These are phyloP conservation scores for Drosophila saltans DNA, from an alignment of 1,140 invertebrate genomes.

Conservation along the genomic window DNA sequence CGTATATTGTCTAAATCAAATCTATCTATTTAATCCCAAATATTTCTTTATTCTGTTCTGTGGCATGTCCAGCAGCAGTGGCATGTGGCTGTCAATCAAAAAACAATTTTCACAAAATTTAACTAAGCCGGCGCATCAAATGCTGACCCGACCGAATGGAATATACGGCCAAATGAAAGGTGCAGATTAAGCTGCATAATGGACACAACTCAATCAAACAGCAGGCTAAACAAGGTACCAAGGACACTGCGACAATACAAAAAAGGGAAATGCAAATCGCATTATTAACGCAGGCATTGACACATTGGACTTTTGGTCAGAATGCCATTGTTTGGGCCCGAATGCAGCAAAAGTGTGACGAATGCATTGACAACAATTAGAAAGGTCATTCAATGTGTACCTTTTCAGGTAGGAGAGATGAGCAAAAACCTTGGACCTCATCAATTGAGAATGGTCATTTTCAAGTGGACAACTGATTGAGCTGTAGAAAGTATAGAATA, in stretches of 20 bases:
- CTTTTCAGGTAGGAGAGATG: slow-evolving; percentile 38
- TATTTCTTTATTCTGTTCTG: slow-evolving; percentile 7
- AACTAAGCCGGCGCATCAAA: slow-evolving; percentile 63
- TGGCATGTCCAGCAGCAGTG: slow-evolving; percentile 35
- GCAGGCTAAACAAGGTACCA: slow-evolving; percentile 58
- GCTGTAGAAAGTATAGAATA: slow-evolving; percentile 7
- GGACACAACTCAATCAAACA: slow-evolving; percentile 72
- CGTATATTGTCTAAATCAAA: neutral
- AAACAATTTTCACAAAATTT: slow-evolving; percentile 54
- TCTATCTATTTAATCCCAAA: neutral
- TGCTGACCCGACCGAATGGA: slow-evolving; percentile 38
- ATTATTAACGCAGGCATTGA: slow-evolving; percentile 70
- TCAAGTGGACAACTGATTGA: slow-evolving; percentile 75
- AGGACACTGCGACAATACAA: slow-evolving; percentile 33
- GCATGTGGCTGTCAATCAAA: slow-evolving; percentile 73
- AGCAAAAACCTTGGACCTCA: neutral
- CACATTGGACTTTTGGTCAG: slow-evolving; percentile 48
- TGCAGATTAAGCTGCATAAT: slow-evolving; percentile 65
- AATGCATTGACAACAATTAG: slow-evolving; percentile 77
- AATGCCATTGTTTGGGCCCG: slow-evolving; percentile 40
- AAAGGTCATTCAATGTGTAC: slow-evolving; percentile 37
- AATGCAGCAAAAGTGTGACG: slow-evolving; percentile 73
- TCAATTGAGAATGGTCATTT: slow-evolving; percentile 30
- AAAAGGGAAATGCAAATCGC: slow-evolving; percentile 76
- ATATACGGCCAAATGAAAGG: slow-evolving; percentile 59